Evolutionary conservation across 2,113 vertebrate genomes (phyloP).

Genomic region (Rallus limicola): DNA sequence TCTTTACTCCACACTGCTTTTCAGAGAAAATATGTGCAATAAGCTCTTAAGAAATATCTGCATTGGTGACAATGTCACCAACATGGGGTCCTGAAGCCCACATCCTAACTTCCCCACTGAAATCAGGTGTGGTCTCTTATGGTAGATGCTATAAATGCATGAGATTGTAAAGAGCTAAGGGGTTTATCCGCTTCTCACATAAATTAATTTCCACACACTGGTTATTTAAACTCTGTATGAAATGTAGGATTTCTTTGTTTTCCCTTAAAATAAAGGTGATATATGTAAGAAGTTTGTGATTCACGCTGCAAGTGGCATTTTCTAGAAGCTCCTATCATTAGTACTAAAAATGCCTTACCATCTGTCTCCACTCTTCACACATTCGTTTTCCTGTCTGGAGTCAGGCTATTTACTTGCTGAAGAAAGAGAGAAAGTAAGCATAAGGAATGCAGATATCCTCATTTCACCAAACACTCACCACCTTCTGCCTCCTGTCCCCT

Average conservation of each 20-base stretch:
- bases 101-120: neutral
- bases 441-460: neutral
- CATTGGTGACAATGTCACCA: neutral
- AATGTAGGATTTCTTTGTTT: neutral
- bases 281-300: neutral
- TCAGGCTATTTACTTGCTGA: neutral
- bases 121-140: neutral
- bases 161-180: neutral
- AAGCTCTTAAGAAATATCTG: neutral
- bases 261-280: neutral
- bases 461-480: neutral
- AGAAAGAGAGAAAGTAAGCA: neutral
- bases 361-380: conserved; percentile 14
- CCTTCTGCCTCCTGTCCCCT: conserved; percentile 11
- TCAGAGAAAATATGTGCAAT: neutral
- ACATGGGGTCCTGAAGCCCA: neutral
- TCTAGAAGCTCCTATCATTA: conserved; percentile 19
- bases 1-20: neutral
- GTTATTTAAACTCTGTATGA: neutral
- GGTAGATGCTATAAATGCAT: neutral
- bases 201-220: neutral
- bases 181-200: neutral
- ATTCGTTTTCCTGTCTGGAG: neutral
- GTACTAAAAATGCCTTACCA: conserved; percentile 13
- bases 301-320: neutral